Percentiles rank a stretch among this genome's conserved stretches.
Evolutionary conservation across 2,888 invertebrate genomes (phyloP).

Genomic region (Drosophila sordidula): DNA sequence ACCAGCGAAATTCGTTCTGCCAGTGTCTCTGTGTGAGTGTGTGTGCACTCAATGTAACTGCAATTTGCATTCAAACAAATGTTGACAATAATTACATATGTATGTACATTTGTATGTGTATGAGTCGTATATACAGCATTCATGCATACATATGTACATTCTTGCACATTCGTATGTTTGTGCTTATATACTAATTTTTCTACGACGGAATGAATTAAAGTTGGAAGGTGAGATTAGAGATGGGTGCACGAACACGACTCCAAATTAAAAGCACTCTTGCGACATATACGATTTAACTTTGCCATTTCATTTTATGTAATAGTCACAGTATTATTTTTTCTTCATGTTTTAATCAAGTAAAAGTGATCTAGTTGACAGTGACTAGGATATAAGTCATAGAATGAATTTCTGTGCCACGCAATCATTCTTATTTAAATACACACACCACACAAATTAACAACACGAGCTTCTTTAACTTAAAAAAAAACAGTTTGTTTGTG

Average conservation of each 20-base stretch:
- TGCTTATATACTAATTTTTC: not conserved
- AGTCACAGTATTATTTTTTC: too few species aligned
- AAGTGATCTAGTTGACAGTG: too few species aligned
- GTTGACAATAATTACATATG: constrained; percentile 17
- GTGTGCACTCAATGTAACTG: constrained; percentile 45
- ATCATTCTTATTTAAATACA: too few species aligned
- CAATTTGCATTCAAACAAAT: constrained; percentile 51
- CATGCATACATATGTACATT: not conserved
- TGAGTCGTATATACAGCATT: not conserved
- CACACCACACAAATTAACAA: too few species aligned
- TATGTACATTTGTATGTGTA: not conserved
- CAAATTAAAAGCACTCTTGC: not conserved
- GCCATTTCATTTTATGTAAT: too few species aligned
- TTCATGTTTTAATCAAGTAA: too few species aligned
- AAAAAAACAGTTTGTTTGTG: too few species aligned
- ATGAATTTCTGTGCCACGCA: too few species aligned
- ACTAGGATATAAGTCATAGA: too few species aligned
- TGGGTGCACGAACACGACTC: not conserved
- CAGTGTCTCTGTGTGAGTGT: constrained; percentile 1
- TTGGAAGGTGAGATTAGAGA: constrained; percentile 2
- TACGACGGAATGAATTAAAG: not conserved
- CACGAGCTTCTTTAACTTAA: too few species aligned
- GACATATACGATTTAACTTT: too few species aligned
- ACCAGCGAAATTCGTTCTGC: not conserved
- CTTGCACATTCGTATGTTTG: not conserved